Percentiles rank a stretch among this genome's conserved stretches.
These are phyloP conservation scores for Neoarius graeffei DNA, from an alignment of 2,113 vertebrate species.

Conservation along the genomic window DNA sequence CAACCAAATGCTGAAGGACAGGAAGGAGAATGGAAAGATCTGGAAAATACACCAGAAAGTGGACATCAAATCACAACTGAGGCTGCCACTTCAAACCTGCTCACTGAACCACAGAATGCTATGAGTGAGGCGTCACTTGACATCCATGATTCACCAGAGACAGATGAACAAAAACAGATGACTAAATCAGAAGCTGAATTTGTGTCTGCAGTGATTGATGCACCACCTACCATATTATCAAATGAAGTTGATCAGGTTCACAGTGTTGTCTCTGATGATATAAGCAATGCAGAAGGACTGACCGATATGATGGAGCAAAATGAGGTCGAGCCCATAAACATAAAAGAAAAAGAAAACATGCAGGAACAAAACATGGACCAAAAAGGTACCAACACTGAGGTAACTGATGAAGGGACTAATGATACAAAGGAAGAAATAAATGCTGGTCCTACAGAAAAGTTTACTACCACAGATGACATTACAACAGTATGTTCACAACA, in stretches of 20 bases:
- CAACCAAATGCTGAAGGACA: background rate
- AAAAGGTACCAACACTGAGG: background rate
- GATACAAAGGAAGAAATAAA: constrained; percentile 1
- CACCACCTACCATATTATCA: background rate
- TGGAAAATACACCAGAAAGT: background rate
- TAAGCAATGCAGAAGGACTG: background rate
- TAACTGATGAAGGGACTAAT: background rate
- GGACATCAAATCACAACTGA: background rate
- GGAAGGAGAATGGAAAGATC: background rate
- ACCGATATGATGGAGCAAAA: background rate
- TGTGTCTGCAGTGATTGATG: background rate
- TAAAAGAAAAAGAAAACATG: background rate
- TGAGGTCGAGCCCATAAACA: background rate
- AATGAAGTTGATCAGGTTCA: background rate
- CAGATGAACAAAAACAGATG: constrained; percentile 3
- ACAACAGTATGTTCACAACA: background rate
- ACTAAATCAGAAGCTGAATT: constrained; percentile 2
- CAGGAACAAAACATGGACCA: background rate
- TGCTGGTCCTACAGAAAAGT: background rate
- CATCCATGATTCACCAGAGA: background rate
- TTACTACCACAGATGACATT: background rate
- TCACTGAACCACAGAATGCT: background rate
- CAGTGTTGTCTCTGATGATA: background rate
- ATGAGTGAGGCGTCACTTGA: background rate
- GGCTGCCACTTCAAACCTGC: background rate